These are phyloP conservation scores for Nycticryphes semicollaris DNA, from an alignment of 2,113 vertebrate species.

Conservation along the genomic window DNA sequence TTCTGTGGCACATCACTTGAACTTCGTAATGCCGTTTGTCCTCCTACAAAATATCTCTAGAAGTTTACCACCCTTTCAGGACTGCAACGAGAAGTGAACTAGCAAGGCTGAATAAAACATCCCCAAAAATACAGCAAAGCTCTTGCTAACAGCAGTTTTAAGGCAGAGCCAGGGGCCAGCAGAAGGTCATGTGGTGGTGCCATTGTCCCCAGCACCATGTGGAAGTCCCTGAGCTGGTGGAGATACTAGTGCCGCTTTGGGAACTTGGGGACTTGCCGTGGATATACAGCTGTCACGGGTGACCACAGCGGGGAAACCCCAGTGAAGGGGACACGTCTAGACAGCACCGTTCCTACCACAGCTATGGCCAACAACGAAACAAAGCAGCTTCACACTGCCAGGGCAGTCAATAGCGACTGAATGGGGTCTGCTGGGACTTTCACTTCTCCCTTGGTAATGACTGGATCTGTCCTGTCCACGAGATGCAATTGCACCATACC, in stretches of 20 bases:
- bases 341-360: background rate
- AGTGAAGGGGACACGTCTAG: background rate
- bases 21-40: accelerated
- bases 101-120: background rate
- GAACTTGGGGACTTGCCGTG: background rate
- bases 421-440: background rate
- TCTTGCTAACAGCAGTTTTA: background rate
- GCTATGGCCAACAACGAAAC: background rate
- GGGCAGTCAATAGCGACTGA: background rate
- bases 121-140: background rate
- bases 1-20: background rate
- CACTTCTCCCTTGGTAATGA: background rate
- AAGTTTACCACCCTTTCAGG: background rate
- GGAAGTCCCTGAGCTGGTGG: background rate
- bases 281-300: background rate
- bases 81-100: background rate
- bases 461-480: background rate
- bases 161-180: background rate
- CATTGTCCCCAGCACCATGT: background rate
- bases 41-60: background rate
- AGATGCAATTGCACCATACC: background rate
- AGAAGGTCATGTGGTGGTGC: background rate
- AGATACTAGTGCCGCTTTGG: background rate
- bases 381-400: background rate
- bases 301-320: background rate